Percentiles rank a stretch among this genome's conserved stretches.
These are phyloP conservation scores for Ammodytes dubius DNA, from an alignment of 2,113 vertebrate species.

Conservation along the genomic window DNA sequence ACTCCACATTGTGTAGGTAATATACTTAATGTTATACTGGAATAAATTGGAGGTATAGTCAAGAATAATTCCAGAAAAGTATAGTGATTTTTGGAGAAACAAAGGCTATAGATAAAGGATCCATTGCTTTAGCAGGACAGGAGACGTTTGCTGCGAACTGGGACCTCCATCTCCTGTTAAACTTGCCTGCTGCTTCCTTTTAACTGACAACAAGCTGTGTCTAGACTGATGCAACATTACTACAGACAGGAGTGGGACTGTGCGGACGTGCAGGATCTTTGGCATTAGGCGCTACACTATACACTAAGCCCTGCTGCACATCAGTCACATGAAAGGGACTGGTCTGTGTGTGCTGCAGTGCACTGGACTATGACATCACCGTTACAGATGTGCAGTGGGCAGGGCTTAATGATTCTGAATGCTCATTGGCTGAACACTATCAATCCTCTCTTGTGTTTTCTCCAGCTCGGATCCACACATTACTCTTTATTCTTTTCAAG, in stretches of 20 bases:
- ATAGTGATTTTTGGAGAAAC: background rate
- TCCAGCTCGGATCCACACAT: constrained; percentile 2
- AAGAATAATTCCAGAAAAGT: background rate
- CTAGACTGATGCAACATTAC: background rate
- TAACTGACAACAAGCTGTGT: background rate
- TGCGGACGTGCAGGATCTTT: constrained; percentile 26
- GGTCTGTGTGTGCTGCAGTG: constrained; percentile 38
- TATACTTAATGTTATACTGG: background rate
- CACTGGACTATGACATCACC: constrained; percentile 58
- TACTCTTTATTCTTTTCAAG: constrained; percentile 41
- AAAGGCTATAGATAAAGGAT: background rate
- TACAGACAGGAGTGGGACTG: background rate
- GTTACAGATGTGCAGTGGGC: constrained; percentile 75
- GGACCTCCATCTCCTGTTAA: background rate
- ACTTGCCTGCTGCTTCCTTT: background rate
- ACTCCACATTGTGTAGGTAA: too few relatives aligned
- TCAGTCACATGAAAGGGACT: constrained; percentile 42
- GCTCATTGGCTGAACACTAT: constrained; percentile 65
- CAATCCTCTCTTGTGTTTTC: constrained; percentile 46
- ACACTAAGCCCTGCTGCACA: constrained; percentile 36
- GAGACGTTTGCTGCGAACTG: background rate
- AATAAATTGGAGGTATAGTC: background rate
- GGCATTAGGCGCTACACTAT: background rate
- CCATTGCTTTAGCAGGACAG: background rate
- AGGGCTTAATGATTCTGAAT: constrained; percentile 41